phyloP scores from a whole-genome alignment of 1,140 invertebrate species.

The Drosophila melanogaster region DNA sequence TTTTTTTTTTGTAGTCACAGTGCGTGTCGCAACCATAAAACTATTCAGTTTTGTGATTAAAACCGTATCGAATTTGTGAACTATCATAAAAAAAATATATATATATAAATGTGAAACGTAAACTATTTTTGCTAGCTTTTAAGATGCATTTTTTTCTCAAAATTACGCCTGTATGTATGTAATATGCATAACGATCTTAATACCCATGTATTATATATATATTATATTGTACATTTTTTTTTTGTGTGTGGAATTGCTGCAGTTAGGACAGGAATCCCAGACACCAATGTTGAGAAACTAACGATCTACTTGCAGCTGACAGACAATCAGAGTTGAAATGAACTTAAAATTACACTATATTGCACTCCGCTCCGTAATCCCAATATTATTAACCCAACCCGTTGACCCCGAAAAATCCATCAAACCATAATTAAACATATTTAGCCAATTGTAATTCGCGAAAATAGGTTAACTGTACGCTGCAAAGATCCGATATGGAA shows the following conservation, averaged over 20 bases:
- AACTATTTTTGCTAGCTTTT: slow-evolving; percentile 61
- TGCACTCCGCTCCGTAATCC: slow-evolving; percentile 5
- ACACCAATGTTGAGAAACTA: slow-evolving; percentile 26
- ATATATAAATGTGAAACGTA: slow-evolving; percentile 36
- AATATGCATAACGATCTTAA: slow-evolving; percentile 10
- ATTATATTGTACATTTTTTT: slow-evolving; percentile 20
- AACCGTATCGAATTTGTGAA: slow-evolving; percentile 21
- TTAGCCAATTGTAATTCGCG: slow-evolving; percentile 33
- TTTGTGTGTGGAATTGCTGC: slow-evolving; percentile 39
- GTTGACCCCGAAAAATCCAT: neutral
- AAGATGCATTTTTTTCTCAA: slow-evolving; percentile 42
- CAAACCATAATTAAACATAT: slow-evolving; percentile 19
- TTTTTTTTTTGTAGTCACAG: slow-evolving; percentile 25
- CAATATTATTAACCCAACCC: slow-evolving; percentile 24
- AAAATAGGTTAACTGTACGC: slow-evolving; percentile 33
- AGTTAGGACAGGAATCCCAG: slow-evolving; percentile 20
- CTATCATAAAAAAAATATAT: slow-evolving; percentile 14
- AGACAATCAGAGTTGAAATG: slow-evolving; percentile 78
- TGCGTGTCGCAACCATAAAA: slow-evolving; percentile 12
- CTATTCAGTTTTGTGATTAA: slow-evolving; percentile 16
- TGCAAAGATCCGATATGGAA: slow-evolving; percentile 45
- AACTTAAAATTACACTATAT: slow-evolving; percentile 34
- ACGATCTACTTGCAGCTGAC: slow-evolving; percentile 71
- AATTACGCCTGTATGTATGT: slow-evolving; percentile 29
- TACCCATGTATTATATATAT: slow-evolving; percentile 24